phyloP scores from a whole-genome alignment of 2,888 invertebrate species.

The Cinara cedri region DNA sequence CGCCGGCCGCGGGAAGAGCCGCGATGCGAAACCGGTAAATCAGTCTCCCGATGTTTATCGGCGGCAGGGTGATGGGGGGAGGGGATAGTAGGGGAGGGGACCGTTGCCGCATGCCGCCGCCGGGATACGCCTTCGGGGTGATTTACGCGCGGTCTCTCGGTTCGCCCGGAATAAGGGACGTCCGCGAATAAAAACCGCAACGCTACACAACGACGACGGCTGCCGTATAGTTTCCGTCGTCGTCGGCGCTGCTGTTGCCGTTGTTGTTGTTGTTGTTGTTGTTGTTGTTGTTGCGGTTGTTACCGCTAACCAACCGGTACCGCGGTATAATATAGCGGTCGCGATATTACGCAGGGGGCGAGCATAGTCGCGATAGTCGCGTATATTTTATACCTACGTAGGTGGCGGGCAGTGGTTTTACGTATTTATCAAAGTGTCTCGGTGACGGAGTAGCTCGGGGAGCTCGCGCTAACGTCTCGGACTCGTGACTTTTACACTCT shows the following conservation, averaged over 20 bases:
- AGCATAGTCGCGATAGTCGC: too few species aligned
- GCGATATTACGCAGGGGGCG: too few species aligned
- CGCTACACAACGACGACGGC: too few species aligned
- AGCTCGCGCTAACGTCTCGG: background rate
- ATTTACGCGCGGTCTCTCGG: slow-evolving; percentile 19
- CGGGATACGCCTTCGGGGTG: slow-evolving; percentile 28
- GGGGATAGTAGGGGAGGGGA: too few species aligned
- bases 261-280: background rate
- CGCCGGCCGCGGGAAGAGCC: background rate
- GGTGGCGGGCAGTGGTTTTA: background rate
- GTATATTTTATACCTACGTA: too few species aligned
- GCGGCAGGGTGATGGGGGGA: background rate
- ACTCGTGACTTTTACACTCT: background rate
- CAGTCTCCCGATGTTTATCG: slow-evolving; percentile 48
- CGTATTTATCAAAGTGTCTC: too few species aligned
- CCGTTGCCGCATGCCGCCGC: background rate
- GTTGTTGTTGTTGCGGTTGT: background rate
- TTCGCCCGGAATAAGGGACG: slow-evolving; percentile 30
- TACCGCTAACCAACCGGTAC: background rate
- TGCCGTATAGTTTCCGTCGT: too few species aligned
- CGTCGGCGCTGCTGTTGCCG: background rate
- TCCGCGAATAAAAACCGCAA: background rate
- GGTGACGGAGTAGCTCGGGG: too few species aligned
- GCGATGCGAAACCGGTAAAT: slow-evolving; percentile 48
- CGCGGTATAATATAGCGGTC: background rate